These are phyloP conservation scores for Xylocopa sonorina DNA, from an alignment of 1,140 invertebrate genomes.

Conservation along the genomic window DNA sequence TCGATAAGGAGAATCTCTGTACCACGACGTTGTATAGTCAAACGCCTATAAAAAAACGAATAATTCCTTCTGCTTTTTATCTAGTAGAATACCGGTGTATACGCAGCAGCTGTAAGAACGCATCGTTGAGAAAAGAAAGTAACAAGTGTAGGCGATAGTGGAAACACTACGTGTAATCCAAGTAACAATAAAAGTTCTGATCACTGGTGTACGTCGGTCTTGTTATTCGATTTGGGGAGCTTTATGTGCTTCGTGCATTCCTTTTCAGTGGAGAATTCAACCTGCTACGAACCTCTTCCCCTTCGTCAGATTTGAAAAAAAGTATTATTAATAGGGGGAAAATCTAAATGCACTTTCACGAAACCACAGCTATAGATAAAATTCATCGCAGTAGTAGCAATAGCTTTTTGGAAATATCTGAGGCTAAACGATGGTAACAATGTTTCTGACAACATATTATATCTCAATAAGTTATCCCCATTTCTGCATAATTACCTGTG, in stretches of 20 bases:
- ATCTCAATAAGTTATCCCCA: too few species aligned
- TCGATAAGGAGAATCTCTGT: neutral
- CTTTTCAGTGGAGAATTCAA: neutral
- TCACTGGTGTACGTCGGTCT: conserved; percentile 34
- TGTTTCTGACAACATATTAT: too few species aligned
- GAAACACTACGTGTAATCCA: conserved; percentile 60
- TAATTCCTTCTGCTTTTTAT: conserved; percentile 53
- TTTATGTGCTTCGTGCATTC: too few species aligned
- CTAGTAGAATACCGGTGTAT: conserved; percentile 43
- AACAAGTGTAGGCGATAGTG: conserved; percentile 50
- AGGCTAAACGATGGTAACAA: too few species aligned
- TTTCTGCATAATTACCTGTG: too few species aligned
- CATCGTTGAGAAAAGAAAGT: conserved; percentile 38
- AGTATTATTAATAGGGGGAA: too few species aligned
- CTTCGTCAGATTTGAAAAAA: too few species aligned
- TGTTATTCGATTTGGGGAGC: neutral
- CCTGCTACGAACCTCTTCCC: too few species aligned
- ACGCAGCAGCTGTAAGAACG: conserved; percentile 53
- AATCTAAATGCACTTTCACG: too few species aligned
- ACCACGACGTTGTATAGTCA: neutral
- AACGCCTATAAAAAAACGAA: neutral
- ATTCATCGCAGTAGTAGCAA: too few species aligned
- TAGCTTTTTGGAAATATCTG: too few species aligned
- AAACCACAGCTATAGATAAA: too few species aligned
- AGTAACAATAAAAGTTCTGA: conserved; percentile 68